Evolutionary conservation across 2,888 invertebrate genomes (phyloP), one percentile per base, ranked within the genome.

Genomic region (Mayetiola destructor): DNA sequence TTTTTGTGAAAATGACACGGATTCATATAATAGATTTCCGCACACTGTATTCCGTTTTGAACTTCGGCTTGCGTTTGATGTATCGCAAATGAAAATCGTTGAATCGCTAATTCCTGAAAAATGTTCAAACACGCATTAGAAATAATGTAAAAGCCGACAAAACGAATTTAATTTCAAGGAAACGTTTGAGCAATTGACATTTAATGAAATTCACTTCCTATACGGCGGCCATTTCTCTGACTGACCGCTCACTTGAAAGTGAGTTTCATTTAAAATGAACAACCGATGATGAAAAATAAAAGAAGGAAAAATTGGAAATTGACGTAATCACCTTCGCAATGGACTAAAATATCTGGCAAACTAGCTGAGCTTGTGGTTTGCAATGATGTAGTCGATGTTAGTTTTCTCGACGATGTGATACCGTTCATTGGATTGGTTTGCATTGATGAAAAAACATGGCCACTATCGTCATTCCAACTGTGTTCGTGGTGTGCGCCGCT

Each of bases 341-440:
- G 55, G 20, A 40, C 32, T 40, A 27, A 57, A 39, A 57, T 37
- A 23, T 57, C 55, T 57, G 57, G 57, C 29, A 57, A 40, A 57
- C 57, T 57, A 14, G 32, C 14, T 30, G 57, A 57, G 14, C 21
- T 30, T 42, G 39, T 54, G 21, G 54, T 57, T 35, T 57, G 57
- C 57, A 54, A 12, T 30, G 52, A 32, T 30, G 42, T 23, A 12
- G 40, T 29, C 21, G 48, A 40, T 29, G 57, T 14, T 2, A 27
- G 20, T 52, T 35, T 53, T 36, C 53, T 39, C 35, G 23, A 53
- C 35, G 35, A 55, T 55, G 10, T 48, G 48, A 48, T 18, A 20
- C 36, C 16, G 36, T 55, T 56, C 16, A 20, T 42, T 56, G 54
- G 10, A 12, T 54, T 53, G 29, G 53, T 54, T 54, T 21, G 32